phyloP scores from a whole-genome alignment of 2,113 vertebrate genomes.

The Struthidea cinerea region DNA sequence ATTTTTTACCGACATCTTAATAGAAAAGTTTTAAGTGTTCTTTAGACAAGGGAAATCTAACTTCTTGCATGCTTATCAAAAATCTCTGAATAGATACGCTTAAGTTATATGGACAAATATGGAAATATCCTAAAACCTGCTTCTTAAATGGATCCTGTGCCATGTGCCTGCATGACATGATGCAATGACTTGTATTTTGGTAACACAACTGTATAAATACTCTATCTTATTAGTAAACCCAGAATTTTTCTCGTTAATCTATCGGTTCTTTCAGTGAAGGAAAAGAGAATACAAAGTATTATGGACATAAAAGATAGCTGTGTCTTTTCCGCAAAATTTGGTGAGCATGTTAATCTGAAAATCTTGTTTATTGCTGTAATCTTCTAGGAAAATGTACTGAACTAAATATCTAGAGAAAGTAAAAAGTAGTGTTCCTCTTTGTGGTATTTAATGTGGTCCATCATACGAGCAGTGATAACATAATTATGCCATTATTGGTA shows the following conservation, averaged over 20 bases:
- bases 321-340: not conserved
- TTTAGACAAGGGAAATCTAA: not conserved
- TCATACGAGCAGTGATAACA: slow-evolving; percentile 48
- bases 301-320: not conserved
- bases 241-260: not conserved
- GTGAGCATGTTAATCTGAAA: slow-evolving; percentile 5
- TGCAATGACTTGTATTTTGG: not conserved
- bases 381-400: slow-evolving; percentile 47
- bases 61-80: not conserved
- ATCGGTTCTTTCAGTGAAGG: not conserved
- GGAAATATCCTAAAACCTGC: not conserved
- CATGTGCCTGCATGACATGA: not conserved
- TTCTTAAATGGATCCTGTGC: not conserved
- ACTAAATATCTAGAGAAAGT: slow-evolving; percentile 34
- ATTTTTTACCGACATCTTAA: not conserved
- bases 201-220: not conserved
- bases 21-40: not conserved
- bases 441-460: slow-evolving; percentile 54
- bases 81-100: not conserved
- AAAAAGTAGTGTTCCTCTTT: slow-evolving; percentile 26
- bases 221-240: not conserved
- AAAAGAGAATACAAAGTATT: not conserved
- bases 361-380: slow-evolving; percentile 41
- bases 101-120: not conserved
- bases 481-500: slow-evolving; percentile 68